These are phyloP conservation scores for Oryzias melastigma DNA, from an alignment of 2,113 vertebrate genomes.

Conservation along the genomic window DNA sequence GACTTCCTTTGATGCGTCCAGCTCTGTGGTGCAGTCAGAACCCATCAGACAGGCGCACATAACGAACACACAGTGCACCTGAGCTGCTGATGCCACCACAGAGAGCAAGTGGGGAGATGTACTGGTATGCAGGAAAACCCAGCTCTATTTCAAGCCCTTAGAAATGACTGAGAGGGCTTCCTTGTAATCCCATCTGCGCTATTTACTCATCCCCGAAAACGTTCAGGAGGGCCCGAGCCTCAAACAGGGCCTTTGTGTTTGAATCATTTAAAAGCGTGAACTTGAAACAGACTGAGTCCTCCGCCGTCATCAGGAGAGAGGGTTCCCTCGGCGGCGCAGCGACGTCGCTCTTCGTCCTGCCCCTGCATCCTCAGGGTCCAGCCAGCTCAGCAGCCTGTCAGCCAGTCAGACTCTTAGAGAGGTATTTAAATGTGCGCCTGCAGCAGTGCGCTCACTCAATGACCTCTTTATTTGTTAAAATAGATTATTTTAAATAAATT, in stretches of 20 bases:
- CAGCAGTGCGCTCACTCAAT: slow-evolving; percentile 88
- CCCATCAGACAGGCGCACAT: slow-evolving; percentile 64
- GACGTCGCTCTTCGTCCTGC: slow-evolving; percentile 67
- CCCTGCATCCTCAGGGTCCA: slow-evolving; percentile 60
- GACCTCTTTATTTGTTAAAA: slow-evolving; percentile 99
- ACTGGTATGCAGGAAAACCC: slow-evolving; percentile 68
- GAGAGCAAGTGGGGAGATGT: slow-evolving; percentile 69
- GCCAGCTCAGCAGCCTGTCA: slow-evolving; percentile 76
- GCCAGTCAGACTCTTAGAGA: slow-evolving; percentile 86
- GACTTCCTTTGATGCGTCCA: slow-evolving; percentile 66
- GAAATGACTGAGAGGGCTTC: slow-evolving; percentile 67
- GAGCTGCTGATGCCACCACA: slow-evolving; percentile 58
- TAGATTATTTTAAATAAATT: slow-evolving; percentile 99
- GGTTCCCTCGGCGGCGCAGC: slow-evolving; percentile 44
- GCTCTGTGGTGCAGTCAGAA: slow-evolving; percentile 61
- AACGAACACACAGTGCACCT: slow-evolving; percentile 68
- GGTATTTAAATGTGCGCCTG: slow-evolving; percentile 90
- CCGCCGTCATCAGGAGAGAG: slow-evolving; percentile 53
- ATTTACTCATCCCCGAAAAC: slow-evolving; percentile 61
- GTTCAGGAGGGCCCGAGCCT: slow-evolving; percentile 43
- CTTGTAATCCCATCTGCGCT: slow-evolving; percentile 70
- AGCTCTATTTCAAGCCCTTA: slow-evolving; percentile 69
- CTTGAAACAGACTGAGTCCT: slow-evolving; percentile 26
- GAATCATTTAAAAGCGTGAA: slow-evolving; percentile 42
- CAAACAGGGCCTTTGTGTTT: slow-evolving; percentile 63